A percentile compares a stretch with the other conserved stretches of the same genome.
phyloP scores from a whole-genome alignment of 2,888 invertebrate species.

The Netelia melanura region DNA sequence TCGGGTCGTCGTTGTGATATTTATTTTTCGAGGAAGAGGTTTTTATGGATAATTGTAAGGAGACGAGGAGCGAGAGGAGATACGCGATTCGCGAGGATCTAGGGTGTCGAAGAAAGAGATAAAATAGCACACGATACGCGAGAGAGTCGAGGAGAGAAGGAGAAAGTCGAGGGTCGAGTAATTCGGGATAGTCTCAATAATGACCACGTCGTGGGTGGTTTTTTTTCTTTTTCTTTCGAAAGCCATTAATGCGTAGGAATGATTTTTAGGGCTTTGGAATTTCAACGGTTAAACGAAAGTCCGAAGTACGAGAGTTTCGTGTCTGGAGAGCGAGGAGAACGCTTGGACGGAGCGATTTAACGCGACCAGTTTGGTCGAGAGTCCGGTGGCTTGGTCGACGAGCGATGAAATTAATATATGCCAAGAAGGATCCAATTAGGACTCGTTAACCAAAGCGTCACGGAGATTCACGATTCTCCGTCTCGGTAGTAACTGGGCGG shows the following conservation, averaged over 20 bases:
- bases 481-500: background rate
- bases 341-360: conserved; percentile 10
- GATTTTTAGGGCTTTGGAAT: conserved; percentile 17
- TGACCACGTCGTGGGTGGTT: conserved; percentile 28
- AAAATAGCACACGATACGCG: too few relatives aligned
- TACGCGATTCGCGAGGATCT: conserved; percentile 3
- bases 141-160: background rate
- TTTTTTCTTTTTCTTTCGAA: conserved; percentile 9
- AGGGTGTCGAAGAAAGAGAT: background rate
- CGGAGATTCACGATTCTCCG: conserved; percentile 50
- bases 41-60: too few relatives aligned
- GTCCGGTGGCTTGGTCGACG: conserved; percentile 35
- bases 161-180: conserved; percentile 2
- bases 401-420: conserved; percentile 49
- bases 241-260: conserved; percentile 31
- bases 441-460: conserved; percentile 73
- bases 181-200: conserved; percentile 36
- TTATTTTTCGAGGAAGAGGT: too few relatives aligned
- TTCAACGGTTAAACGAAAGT: conserved; percentile 15
- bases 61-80: too few relatives aligned
- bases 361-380: conserved; percentile 32
- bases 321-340: background rate
- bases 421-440: conserved; percentile 76
- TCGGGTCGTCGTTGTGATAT: too few relatives aligned
- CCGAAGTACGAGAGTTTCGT: background rate